phyloP scores from a whole-genome alignment of 2,888 invertebrate species.

The Polyploca ridens region DNA sequence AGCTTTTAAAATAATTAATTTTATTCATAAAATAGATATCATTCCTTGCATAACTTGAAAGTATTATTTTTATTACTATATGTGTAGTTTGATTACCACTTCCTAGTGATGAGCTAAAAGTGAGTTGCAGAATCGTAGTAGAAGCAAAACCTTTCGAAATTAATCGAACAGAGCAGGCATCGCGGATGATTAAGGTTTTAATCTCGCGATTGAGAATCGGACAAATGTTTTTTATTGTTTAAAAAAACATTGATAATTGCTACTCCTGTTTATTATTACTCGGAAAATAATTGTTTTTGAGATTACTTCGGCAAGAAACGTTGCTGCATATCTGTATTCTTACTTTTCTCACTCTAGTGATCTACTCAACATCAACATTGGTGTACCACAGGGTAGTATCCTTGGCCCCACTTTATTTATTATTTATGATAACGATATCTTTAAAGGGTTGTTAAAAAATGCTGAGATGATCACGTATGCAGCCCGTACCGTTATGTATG shows the following conservation, averaged over 20 bases:
- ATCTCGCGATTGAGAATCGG: conserved; percentile 39
- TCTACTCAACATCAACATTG: too few relatives aligned
- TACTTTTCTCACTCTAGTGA: too few relatives aligned
- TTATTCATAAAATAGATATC: too few relatives aligned
- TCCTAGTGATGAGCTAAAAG: not conserved
- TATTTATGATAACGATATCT: too few relatives aligned
- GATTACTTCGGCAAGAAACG: not conserved
- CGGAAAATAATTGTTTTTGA: conserved; percentile 24
- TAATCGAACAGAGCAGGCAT: conserved; percentile 44
- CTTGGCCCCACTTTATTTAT: too few relatives aligned
- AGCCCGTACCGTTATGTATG: too few relatives aligned
- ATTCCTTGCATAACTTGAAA: too few relatives aligned
- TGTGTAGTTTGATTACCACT: not conserved
- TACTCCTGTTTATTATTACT: conserved; percentile 36
- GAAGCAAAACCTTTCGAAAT: conserved; percentile 35
- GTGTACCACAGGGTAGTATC: too few relatives aligned
- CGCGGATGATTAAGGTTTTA: conserved; percentile 58
- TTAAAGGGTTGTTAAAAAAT: too few relatives aligned
- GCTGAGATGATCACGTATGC: too few relatives aligned
- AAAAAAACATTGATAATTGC: conserved; percentile 42
- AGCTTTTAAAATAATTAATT: not conserved
- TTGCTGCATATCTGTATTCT: not conserved
- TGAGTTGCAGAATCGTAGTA: conserved; percentile 26
- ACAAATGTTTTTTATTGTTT: conserved; percentile 29
- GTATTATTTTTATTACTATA: too few relatives aligned